Base-by-base conservation (phyloP, 2,113 vertebrate genomes). In the Acanthochromis polyacanthus region DNA sequence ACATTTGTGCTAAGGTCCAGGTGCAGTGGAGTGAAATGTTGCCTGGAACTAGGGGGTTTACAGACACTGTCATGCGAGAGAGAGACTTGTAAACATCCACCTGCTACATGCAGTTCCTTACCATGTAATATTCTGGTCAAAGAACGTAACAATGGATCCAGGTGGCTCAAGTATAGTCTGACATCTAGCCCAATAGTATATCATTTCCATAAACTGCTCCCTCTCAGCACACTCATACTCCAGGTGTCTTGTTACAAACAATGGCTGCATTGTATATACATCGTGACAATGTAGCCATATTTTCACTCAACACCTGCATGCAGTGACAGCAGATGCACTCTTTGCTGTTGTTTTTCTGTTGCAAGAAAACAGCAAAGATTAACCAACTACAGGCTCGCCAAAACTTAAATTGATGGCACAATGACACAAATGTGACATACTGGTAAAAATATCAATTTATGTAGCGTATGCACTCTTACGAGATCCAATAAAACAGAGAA, bases 161-260 rank as follows among this genome's bases (percentile, higher is more conserved):
- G 5, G 28, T 9, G 14, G 5, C 30, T 22, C 11, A 11, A 52
- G 51, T 60, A 1, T 25, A 52, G 17, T 61, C 36, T 14, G 32
- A 30, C 48, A 60, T 71, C 10, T 4, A 50, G 55, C 30, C 36
- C 9, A 73, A 32, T 53, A 25, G 1, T 51, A 17, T 72, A 23
- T 30, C 7, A 63, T 69, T 67, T 48, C 51, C 57, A 8, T 57
- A 51, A 22, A 23, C 53, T 60, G 23, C 32, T 66, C 8, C 60
- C 65, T 60, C 40, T 32, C 22, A 66, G 25, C 16, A 23, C 32
- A 48, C 23, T 46, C 17, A 20, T 52, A 16, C 19, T 15, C 17
- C 64, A 36, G 22, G 56, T 60, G 62, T 61, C 28, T 74, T 16
- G 38, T 58, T 15, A 17, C 23, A 28, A 20, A 71, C 51, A 71